Base-by-base conservation (phyloP, 2,888 invertebrate genomes). In the Tetrapedia diversipes region DNA sequence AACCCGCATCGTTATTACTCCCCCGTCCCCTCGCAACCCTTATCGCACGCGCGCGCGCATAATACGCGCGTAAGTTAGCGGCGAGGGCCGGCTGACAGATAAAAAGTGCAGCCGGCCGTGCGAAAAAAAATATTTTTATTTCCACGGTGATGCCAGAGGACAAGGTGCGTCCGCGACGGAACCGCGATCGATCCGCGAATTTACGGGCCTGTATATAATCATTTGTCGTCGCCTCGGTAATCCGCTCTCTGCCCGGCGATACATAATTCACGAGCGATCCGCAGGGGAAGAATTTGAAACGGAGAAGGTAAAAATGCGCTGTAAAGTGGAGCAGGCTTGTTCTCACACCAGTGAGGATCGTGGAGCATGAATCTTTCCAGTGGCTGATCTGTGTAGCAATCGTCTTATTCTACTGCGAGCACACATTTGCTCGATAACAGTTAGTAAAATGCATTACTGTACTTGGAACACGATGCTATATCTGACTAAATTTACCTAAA, bases 1-100 rank as follows among this genome's bases (percentile, higher is more conserved):
- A 84, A 77, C 71, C 51, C 68, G 59, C 60, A 66, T 82, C 54
- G 66, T 84, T 84, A 77, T 85, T 73, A 75, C 73, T 79, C 83
- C 27, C 24, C 54, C 75, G 71, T 69, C 73, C 65, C 72, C 61
- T 54, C 57, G 24, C 57, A 70, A 73, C 72, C 75, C 67, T 56
- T 71, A 79, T 79, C 74, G 11, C 27, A 56, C 54, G 37, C 73
- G 24, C 37, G 60, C 63, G 53, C 63, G 60, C 60, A 65, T 61
- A 57, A 77, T 61, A 65, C 69, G 72, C 66, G 77, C 71, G 83
- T 80, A 83, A 83, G 65, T 82, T 83, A 73, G 45, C 59, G 60
- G 49, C 43, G 37, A 43, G 49, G 24, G 37, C 34, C 49, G 57
- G 27, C 22, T 32, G 67, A 69, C 61, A 49, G 75, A 75, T 63